Evolutionary conservation across 1,140 invertebrate species (phyloP), one percentile per base, ranked within the genome.

Genomic region (Caerostris darwini): DNA sequence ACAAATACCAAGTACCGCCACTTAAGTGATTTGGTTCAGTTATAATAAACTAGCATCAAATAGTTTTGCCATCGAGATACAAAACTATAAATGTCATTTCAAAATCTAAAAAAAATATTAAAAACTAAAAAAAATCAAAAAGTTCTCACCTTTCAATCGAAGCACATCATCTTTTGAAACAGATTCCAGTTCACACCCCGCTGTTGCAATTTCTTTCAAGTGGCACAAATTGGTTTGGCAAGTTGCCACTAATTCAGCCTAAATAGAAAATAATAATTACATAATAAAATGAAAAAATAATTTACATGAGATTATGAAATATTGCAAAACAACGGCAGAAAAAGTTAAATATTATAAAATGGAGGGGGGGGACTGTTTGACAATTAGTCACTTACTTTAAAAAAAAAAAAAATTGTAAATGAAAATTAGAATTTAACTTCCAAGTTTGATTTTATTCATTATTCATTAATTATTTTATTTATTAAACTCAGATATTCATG

Each of bases 221-320:
- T 97, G 97, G 92, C 96, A 97, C 87, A 98, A 97, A 95, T 98
- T 98, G 95, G 98, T 97, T 95, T 97, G 97, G 96, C 98, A 98
- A 71, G 97, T 97, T 77, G 97, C 97, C 95, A 97, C 96, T 94
- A 98, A 96, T 96, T 98, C 98, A 94, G 96, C 97, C 98, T 98
- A 53, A 57, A 77, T 56, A 88, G 12, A 85, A 85, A 85, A 5
- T 14, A 64, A 2, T 5, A 34, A 34, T 3, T 34, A 34, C n/a
- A 54, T 77, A 77, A n/a, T 77, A n/a, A n/a, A 77, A 34, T 34
- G 8, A 61, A 61, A 64, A 64, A 3, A 64, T 14, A 10, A 64
- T 17, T 64, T 10, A 64, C 14, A 64, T 64, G 17, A 61, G 61
- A 14, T 17, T 64, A 64, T 12, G 61, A 64, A 64, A 14, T 64